Evolutionary conservation across 30 jellyfish, hydroid and myxozoan genomes (phyloP).

Genomic region (Sanderia malayensis): DNA sequence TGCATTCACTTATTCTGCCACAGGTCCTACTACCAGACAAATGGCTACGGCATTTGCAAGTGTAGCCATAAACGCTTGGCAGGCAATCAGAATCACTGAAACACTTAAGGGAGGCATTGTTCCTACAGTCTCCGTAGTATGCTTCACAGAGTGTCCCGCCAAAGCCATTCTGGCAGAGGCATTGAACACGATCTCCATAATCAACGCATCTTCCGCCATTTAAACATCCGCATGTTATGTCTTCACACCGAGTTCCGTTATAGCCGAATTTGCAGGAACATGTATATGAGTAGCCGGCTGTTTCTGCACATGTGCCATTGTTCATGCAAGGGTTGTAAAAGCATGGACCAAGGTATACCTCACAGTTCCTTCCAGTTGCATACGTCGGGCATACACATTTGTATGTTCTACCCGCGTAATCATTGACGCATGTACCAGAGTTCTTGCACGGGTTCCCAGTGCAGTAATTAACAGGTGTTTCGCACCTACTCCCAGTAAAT

Average conservation of each 20-base stretch:
- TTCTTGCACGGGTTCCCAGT: slow-evolving; percentile 69
- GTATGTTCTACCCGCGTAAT: slow-evolving; percentile 35
- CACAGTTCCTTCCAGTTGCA: slow-evolving; percentile 76
- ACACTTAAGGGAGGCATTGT: slow-evolving; percentile 43
- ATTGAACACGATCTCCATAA: slow-evolving; percentile 13
- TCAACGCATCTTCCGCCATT: slow-evolving; percentile 65
- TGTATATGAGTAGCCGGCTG: slow-evolving; percentile 7
- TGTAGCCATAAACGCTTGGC: slow-evolving; percentile 56
- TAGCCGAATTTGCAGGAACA: slow-evolving; percentile 73
- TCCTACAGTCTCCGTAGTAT: slow-evolving; percentile 77
- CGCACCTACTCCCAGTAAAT: slow-evolving; percentile 68
- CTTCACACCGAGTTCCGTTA: slow-evolving; percentile 61
- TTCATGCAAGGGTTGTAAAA: slow-evolving; percentile 55
- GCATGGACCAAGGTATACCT: slow-evolving; percentile 66
- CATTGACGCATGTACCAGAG: slow-evolving; percentile 53
- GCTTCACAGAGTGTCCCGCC: slow-evolving; percentile 68
- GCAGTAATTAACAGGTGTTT: slow-evolving; percentile 50
- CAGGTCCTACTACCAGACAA: slow-evolving; percentile 70
- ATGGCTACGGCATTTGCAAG: slow-evolving; percentile 76
- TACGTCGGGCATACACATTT: slow-evolving; percentile 66
- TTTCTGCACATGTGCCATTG: slow-evolving; percentile 57
- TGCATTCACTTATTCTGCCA: slow-evolving; percentile 39
- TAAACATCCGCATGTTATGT: slow-evolving; percentile 59
- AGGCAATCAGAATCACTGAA: slow-evolving; percentile 32
- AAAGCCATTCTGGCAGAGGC: slow-evolving; percentile 61